Base-by-base conservation (phyloP, 2,797 vertebrate genomes). In the Ctenosaura bakeri region DNA sequence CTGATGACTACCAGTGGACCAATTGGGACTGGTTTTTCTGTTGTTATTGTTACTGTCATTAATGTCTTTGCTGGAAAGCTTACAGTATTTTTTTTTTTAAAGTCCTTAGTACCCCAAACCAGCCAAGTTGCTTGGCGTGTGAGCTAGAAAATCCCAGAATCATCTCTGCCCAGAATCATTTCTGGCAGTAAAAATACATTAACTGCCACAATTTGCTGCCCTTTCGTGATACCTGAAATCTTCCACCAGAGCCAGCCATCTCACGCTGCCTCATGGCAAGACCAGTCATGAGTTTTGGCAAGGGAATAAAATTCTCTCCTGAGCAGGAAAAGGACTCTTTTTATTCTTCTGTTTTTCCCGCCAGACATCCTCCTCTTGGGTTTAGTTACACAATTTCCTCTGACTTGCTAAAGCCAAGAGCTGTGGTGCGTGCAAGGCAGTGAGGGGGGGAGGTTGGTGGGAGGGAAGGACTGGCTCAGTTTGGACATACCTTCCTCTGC, bases 391-490 rank as follows among this genome's bases (percentile, higher is more conserved):
- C n/a, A 71, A 66, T 88, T 71, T 35, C 56, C 85, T 62, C 26
- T 46, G 14, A 62, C 59, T 64, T 46, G 74, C 86, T 35, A 46
- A 78, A 79, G 76, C 12, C 76, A 12, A 66, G 32, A 78, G 16
- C 54, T 3, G 4, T 9, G 13, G n/a, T 0, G 26, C 56, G 24
- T 12, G 26, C 2, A 6, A 3, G 46, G 4, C 4, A 1, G 4
- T 5, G 77, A 26, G 24, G 14, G 3, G 24, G 6, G 12, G 79
- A n/a, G n/a, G n/a, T n/a, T n/a, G 29, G 32, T 42, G 42, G 42
- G 3, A 4, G 52, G 9, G 10, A 26, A 4, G 20, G 66, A 20
- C 69, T 32, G 84, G 69, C 18, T 74, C 32, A n/a, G 71, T n/a
- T 74, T n/a, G 12, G 32, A 13, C 54, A 24, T 10, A 26, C 26